A percentile compares a stretch with the other conserved stretches of the same genome.
phyloP scores from a whole-genome alignment of 2,113 vertebrate species.

The Vombatus ursinus region DNA sequence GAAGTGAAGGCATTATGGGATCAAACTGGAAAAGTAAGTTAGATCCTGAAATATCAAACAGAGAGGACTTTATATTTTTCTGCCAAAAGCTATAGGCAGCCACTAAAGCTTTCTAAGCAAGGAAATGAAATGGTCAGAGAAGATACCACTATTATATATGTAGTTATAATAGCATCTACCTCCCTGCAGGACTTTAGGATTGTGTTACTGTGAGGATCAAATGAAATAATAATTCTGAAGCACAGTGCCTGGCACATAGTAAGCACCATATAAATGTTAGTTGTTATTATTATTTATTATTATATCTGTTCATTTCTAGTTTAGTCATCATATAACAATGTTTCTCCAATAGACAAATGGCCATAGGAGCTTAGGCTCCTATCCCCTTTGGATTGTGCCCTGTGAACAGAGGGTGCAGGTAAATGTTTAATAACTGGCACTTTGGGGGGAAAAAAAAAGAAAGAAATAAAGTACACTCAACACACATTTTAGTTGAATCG shows the following conservation, averaged over 20 bases:
- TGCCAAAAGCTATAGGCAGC: neutral
- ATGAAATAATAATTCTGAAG: neutral
- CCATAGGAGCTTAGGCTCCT: neutral
- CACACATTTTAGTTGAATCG: neutral
- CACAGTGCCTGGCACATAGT: neutral
- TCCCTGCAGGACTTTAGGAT: neutral
- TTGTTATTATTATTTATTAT: neutral
- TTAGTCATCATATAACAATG: neutral
- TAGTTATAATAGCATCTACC: neutral
- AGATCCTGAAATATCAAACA: neutral
- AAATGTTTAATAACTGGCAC: neutral
- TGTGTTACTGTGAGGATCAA: neutral
- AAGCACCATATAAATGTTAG: neutral
- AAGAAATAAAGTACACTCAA: neutral
- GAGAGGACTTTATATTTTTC: neutral
- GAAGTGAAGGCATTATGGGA: neutral
- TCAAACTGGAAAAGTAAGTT: neutral
- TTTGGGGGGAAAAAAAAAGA: too few relatives aligned
- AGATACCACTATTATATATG: neutral
- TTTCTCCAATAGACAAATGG: neutral
- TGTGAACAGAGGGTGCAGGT: neutral
- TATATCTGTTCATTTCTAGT: neutral
- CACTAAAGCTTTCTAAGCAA: neutral
- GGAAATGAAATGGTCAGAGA: neutral
- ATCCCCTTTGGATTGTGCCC: neutral